Conservation (phyloP, 2,113 vertebrate species). For the Elgaria multicarinata region DNA sequence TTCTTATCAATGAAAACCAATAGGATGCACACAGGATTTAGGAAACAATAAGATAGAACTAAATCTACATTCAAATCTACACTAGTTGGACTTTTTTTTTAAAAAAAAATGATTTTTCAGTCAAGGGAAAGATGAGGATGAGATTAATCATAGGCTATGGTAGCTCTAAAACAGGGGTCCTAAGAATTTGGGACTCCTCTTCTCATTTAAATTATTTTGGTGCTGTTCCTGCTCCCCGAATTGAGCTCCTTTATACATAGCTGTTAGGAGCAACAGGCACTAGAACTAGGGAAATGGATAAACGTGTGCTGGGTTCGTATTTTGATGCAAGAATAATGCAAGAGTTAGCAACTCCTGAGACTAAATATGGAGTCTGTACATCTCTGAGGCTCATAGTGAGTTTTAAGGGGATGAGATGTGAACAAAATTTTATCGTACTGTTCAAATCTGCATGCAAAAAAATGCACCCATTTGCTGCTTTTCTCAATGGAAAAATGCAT, state of each 20-base stretch:
- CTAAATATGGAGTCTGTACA: too few species aligned
- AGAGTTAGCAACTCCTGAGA: too few species aligned
- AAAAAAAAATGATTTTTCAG: neutral
- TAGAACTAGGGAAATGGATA: neutral
- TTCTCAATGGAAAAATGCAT: too few species aligned
- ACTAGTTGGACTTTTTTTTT: neutral
- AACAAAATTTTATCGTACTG: too few species aligned
- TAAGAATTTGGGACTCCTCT: neutral
- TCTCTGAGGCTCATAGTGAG: too few species aligned
- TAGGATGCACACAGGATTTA: neutral
- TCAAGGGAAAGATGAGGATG: neutral
- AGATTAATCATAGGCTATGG: too few species aligned
- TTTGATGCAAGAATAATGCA: too few species aligned
- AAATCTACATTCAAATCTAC: neutral
- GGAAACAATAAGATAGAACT: neutral
- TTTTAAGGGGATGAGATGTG: too few species aligned
- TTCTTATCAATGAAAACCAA: slow-evolving; percentile 23
- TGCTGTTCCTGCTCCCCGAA: neutral
- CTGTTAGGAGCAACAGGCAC: neutral
- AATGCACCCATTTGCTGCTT: too few species aligned
- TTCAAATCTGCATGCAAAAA: too few species aligned
- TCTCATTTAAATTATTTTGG: neutral
- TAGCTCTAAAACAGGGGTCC: neutral
- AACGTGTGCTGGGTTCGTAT: too few species aligned
- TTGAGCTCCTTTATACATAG: neutral